A percentile compares a stretch with the other conserved stretches of the same genome.
Conservation (phyloP, 2,113 vertebrate species). For the Myotis davidii region DNA sequence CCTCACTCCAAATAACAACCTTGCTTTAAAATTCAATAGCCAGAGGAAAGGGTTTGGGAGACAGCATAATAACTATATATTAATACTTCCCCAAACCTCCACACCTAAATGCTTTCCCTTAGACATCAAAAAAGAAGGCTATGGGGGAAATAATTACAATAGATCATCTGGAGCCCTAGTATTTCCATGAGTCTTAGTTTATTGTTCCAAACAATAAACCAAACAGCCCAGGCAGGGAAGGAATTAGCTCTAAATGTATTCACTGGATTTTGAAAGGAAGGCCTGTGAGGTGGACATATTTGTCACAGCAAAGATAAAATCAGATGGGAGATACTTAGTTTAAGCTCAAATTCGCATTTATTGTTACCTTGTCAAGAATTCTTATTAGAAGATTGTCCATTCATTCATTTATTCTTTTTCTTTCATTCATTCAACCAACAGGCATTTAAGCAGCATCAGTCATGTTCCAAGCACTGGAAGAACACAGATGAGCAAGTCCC, state of each 20-base stretch:
- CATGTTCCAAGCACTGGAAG: not conserved
- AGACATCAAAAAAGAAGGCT: slow-evolving; percentile 27
- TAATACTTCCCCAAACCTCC: not conserved
- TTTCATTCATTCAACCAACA: slow-evolving; percentile 41
- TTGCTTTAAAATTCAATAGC: slow-evolving; percentile 63
- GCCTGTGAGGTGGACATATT: slow-evolving; percentile 55
- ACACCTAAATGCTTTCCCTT: slow-evolving; percentile 56
- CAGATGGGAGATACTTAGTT: slow-evolving; percentile 27
- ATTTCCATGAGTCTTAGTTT: slow-evolving; percentile 50
- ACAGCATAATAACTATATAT: slow-evolving; percentile 64
- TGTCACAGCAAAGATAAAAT: slow-evolving; percentile 66
- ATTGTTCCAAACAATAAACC: slow-evolving; percentile 69
- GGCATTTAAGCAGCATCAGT: slow-evolving; percentile 8
- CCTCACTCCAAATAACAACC: slow-evolving; percentile 70
- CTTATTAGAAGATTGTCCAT: slow-evolving; percentile 28
- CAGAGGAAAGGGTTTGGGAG: slow-evolving; percentile 56
- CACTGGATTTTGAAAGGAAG: slow-evolving; percentile 60
- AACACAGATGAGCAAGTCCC: not conserved
- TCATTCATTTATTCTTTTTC: slow-evolving; percentile 11
- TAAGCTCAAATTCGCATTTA: slow-evolving; percentile 67
- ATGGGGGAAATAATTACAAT: slow-evolving; percentile 58
- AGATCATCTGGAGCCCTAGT: slow-evolving; percentile 46
- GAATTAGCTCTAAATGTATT: slow-evolving; percentile 54
- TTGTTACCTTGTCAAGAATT: slow-evolving; percentile 62
- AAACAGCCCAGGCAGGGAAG: slow-evolving; percentile 26